Conservation (phyloP, 2,797 vertebrate species). For the Pipistrellus kuhlii region DNA sequence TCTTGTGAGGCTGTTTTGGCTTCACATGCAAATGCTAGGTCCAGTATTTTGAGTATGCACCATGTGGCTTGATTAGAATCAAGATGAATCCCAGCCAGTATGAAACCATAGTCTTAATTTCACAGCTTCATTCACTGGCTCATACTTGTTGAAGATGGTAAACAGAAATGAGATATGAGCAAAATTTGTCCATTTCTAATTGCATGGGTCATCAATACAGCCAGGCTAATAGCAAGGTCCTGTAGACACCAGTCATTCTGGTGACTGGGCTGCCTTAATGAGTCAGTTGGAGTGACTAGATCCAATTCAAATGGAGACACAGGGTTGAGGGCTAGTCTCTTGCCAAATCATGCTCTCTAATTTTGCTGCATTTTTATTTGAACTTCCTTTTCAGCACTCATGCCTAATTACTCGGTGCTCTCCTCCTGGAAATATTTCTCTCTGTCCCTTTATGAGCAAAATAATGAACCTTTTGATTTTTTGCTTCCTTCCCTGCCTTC, state of each 20-base stretch:
- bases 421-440: constrained; percentile 51
- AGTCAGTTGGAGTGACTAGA: background rate
- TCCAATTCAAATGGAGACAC: background rate
- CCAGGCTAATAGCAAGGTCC: background rate
- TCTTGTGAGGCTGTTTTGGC: constrained; percentile 54
- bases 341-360: constrained; percentile 50
- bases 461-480: constrained; percentile 33
- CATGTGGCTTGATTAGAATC: constrained; percentile 49
- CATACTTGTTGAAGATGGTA: background rate
- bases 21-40: background rate
- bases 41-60: constrained; percentile 38
- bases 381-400: constrained; percentile 59
- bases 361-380: constrained; percentile 64
- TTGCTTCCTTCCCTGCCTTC: constrained; percentile 19
- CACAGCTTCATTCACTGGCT: background rate
- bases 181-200: constrained; percentile 34
- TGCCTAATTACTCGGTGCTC: background rate
- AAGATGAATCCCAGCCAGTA: background rate
- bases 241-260: background rate
- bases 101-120: constrained; percentile 34
- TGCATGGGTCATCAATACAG: background rate
- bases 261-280: background rate
- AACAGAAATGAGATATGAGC: constrained; percentile 20
- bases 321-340: background rate
- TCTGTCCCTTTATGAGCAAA: constrained; percentile 11